Percentiles rank a stretch among this genome's conserved stretches.
These are phyloP conservation scores for Semnornis frantzii DNA, from an alignment of 2,113 vertebrate genomes.

Conservation along the genomic window DNA sequence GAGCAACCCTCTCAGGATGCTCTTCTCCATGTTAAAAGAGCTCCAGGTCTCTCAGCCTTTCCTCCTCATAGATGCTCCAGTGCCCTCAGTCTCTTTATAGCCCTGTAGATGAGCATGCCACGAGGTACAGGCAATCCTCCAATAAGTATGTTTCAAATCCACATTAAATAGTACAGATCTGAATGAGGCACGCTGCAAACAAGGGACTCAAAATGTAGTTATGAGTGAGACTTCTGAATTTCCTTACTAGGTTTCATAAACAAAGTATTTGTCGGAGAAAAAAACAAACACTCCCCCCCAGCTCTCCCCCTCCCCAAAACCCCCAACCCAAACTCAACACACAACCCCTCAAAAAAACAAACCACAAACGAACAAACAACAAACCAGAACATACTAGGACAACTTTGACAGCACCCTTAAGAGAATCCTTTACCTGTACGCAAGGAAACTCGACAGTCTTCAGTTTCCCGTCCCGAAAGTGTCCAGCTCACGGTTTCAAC, in stretches of 20 bases:
- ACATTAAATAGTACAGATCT: rapidly evolving
- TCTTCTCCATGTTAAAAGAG: not conserved
- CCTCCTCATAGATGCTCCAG: not conserved
- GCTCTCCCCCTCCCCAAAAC: too few relatives aligned
- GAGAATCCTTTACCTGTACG: not conserved
- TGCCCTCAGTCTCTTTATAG: not conserved
- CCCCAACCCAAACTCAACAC: too few relatives aligned
- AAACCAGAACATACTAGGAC: rapidly evolving
- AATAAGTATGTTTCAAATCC: rapidly evolving
- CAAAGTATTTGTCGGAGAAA: not conserved
- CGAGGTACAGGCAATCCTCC: rapidly evolving
- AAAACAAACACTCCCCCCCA: too few relatives aligned
- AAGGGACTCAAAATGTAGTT: rapidly evolving
- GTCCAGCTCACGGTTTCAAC: rapidly evolving
- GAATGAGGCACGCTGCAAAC: too few relatives aligned
- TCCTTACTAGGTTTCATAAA: rapidly evolving
- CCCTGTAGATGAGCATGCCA: rapidly evolving
- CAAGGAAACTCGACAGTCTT: rapidly evolving
- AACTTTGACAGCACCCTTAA: rapidly evolving
- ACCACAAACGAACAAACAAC: too few relatives aligned
- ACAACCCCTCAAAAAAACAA: too few relatives aligned
- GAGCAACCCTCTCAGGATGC: not conserved
- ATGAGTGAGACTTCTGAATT: rapidly evolving
- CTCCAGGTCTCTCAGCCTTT: not conserved
- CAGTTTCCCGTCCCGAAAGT: rapidly evolving